These are phyloP conservation scores for Siniperca scherzeri DNA, from an alignment of 2,797 vertebrate species.

Conservation along the genomic window DNA sequence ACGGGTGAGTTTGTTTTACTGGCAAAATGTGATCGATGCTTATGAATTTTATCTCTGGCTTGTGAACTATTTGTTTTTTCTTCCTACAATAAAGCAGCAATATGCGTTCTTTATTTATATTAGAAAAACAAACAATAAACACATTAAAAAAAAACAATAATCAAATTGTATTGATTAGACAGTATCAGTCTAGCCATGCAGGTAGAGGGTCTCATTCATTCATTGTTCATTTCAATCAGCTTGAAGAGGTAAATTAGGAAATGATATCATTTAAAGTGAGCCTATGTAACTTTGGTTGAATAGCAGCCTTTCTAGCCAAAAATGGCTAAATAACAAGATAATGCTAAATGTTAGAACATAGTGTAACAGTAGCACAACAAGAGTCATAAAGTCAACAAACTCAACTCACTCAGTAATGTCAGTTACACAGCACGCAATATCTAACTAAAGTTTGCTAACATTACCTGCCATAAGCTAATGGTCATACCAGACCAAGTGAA, in stretches of 20 bases:
- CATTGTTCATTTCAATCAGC: background rate
- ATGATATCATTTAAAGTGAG: background rate
- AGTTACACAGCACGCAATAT: background rate
- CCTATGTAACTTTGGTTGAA: background rate
- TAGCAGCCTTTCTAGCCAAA: background rate
- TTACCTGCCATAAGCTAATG: background rate
- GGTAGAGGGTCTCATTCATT: background rate
- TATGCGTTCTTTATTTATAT: background rate
- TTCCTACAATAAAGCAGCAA: background rate
- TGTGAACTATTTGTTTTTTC: background rate
- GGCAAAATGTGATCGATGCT: background rate
- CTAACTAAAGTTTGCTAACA: no score
- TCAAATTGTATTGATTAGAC: background rate
- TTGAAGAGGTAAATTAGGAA: background rate
- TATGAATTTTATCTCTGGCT: constrained; percentile 6
- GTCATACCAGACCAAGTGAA: no score
- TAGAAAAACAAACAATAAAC: background rate
- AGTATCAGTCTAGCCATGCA: background rate
- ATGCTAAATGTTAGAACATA: background rate
- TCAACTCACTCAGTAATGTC: no score
- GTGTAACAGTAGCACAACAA: background rate
- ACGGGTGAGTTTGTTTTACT: constrained; percentile 88
- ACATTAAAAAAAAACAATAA: background rate
- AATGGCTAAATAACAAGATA: background rate
- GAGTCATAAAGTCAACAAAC: background rate